A percentile compares a stretch with the other conserved stretches of the same genome.
phyloP scores from a whole-genome alignment of 2,888 invertebrate genomes.

The Orthonychiurus folsomi region DNA sequence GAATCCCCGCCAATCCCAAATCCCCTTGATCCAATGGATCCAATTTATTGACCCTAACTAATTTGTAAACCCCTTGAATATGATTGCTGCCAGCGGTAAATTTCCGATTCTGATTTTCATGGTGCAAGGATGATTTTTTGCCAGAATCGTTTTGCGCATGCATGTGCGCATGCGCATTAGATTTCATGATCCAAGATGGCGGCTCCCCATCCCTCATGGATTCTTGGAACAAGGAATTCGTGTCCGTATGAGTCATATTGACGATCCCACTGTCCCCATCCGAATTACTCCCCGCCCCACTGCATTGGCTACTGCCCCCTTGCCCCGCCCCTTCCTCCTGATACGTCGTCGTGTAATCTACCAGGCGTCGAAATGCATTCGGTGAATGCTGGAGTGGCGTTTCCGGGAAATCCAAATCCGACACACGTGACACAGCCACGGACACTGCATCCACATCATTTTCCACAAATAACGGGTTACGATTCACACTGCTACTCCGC shows the following conservation, averaged over 20 bases:
- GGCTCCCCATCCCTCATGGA: no score
- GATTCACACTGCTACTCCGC: constrained; percentile 21
- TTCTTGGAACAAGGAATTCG: constrained; percentile 9
- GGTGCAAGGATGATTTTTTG: no score
- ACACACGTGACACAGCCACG: no score
- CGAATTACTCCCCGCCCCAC: constrained; percentile 42
- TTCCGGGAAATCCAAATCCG: no score
- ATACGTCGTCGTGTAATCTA: no score
- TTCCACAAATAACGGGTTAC: constrained; percentile 51
- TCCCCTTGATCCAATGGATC: neutral
- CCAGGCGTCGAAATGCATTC: no score
- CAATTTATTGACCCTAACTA: constrained; percentile 32
- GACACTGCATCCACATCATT: constrained; percentile 11
- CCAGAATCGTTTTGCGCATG: no score
- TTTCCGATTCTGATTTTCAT: constrained; percentile 9
- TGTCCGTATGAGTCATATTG: constrained; percentile 48
- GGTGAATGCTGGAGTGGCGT: constrained; percentile 53
- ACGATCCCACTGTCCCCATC: constrained; percentile 68
- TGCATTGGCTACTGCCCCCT: neutral
- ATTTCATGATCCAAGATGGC: no score
- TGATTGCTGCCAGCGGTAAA: neutral
- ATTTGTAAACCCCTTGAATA: constrained; percentile 34
- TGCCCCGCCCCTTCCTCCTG: constrained; percentile 50
- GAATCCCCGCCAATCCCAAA: neutral
- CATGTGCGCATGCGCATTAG: no score